These are phyloP conservation scores for Drosophila conformis DNA, from an alignment of 2,888 invertebrate genomes.

Conservation along the genomic window DNA sequence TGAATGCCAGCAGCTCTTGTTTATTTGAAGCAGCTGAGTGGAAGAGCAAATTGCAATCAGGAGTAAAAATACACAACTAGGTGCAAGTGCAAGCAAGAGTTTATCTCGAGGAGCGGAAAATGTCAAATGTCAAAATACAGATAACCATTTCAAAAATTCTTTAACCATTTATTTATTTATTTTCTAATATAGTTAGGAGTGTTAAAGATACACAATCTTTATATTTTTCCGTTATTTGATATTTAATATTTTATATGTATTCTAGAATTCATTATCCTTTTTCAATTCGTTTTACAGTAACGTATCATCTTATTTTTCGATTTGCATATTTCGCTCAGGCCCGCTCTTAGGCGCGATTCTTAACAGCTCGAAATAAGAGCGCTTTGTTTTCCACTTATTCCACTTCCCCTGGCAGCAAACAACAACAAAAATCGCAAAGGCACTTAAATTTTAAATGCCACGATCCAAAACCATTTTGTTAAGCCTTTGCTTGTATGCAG, in stretches of 20 bases:
- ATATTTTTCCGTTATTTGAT: not conserved
- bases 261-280: not conserved
- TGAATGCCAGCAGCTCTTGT: not conserved
- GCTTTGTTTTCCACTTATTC: constrained; percentile 40
- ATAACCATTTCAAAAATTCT: not conserved
- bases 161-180: not conserved
- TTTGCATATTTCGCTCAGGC: not conserved
- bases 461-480: constrained; percentile 44
- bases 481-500: constrained; percentile 39
- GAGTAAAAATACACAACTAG: constrained; percentile 20
- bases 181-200: not conserved
- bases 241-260: not conserved
- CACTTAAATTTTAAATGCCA: constrained; percentile 74
- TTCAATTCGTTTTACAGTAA: not conserved
- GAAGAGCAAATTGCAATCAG: constrained; percentile 34
- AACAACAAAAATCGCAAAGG: constrained; percentile 31
- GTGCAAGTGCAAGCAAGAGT: not conserved
- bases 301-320: not conserved
- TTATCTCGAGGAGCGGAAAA: not conserved
- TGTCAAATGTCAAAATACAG: not conserved
- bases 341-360: not conserved
- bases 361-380: not conserved
- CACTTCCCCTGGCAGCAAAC: constrained; percentile 30
- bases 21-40: constrained; percentile 11
- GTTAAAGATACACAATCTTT: not conserved